Evolutionary conservation across 1,140 invertebrate species (phyloP), one percentile per base, ranked within the genome.

Genomic region (fruit fly (Drosophila melanogaster)): DNA sequence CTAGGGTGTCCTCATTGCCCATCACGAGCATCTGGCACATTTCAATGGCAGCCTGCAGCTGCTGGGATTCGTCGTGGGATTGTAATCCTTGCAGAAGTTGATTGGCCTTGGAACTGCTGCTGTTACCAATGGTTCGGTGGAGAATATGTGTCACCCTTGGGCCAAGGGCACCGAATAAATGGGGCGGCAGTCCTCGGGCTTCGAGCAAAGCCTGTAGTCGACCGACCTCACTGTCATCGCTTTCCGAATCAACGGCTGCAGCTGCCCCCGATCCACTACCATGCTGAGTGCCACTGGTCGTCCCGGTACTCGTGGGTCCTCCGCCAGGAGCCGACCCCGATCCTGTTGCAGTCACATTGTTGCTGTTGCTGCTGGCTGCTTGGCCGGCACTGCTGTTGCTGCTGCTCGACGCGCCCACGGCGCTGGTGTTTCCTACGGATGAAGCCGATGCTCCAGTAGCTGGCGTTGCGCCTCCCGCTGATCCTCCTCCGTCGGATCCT

Each of bases 21-120:
- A 99, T 99, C 1, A 99, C 98, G 33, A 99, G 93, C 91, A 99
- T 95, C 93, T 99, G 97, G 89, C 98, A 99, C 98, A 99, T 99
- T 93, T 99, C 98, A 66, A 99, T 99, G 4, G 98, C 98, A 3
- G 98, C 98, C 90, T 99, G 98, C 51, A 99, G 92, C 92, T 99
- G 98, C 90, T 99, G 97, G 22, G 98, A 97, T 92, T 99, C 98
- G 93, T 99, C 98, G 6, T 97, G 97, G 0, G 98, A 97, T 92
- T 99, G 98, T 51, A 99, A 93, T 1, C 98, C 98, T 71, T 98
- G 96, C 22, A 99, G 92, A 19, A 99, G 93, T 87, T 99, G 98
- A 89, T 98, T 97, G 0, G 98, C 98, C 94, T 98, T 99, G 0
- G 97, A 97, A 74, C 96, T 96, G 41, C 95, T 96, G 90, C 95